Base-by-base conservation (phyloP, 2,113 vertebrate species). In the Passerina amoena region DNA sequence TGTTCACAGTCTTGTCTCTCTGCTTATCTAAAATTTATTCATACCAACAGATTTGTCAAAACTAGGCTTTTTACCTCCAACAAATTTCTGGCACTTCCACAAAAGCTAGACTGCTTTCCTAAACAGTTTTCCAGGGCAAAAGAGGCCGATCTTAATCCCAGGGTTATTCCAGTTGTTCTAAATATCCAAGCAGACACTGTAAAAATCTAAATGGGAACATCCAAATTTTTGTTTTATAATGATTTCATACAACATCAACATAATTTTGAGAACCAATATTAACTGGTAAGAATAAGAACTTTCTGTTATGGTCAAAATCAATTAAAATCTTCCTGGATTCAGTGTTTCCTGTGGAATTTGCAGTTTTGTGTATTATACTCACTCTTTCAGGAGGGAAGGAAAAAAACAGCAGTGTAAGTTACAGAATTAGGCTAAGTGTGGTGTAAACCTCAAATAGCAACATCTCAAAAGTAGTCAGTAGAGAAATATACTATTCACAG, bases 401-500 rank as follows among this genome's bases (percentile, higher is more conserved):
- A 8, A 28, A 45, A 59, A 24, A 0, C 33, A 57, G 6, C 25
- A 66, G 6, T 13, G 20, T 31, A 64, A 82, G 9, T 24, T 82
- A 28, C 44, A 87, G 20, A 89, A 87, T 79, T 68, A 91, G 70
- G 14, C n/a, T 60, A 85, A 95, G 65, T 48, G 17, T 30, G 16
- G 10, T 76, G 47, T 53, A 76, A 88, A 85, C 10, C 59, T 89
- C 61, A 69, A 91, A 72, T 37, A 82, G 14, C 42, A 70, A 64
- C 16, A 44, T 64, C 19, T 64, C 47, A 50, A 40, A 86, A 57
- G n/a, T 50, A 69, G 53, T 85, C 59, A 85, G 42, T 57, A 28
- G 33, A 92, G 63, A 92, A 92, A 91, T 73, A 82, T 12, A 91
- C 59, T 91, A 87, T 92, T 91, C 63, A 82, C 38, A 90, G 61